Evolutionary conservation across 2,888 invertebrate species (phyloP).

Genomic region (Ophion costatus): DNA sequence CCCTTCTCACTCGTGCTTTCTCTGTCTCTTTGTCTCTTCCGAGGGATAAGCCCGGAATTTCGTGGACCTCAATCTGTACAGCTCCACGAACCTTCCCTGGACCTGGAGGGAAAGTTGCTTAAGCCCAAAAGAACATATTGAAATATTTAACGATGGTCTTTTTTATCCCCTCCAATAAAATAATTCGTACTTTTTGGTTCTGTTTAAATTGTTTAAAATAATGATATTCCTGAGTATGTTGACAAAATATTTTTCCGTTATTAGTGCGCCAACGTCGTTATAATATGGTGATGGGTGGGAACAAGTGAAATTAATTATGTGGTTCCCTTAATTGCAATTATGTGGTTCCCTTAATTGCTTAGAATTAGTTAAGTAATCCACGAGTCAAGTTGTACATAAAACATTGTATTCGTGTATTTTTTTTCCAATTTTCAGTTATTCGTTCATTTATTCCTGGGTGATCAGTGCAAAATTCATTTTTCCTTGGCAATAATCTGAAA

Average conservation of each 20-base stretch:
- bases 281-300: background rate
- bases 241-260: background rate
- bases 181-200: background rate
- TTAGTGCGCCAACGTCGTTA: background rate
- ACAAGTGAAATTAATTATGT: background rate
- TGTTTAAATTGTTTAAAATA: background rate
- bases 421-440: background rate
- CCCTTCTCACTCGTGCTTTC: conserved; percentile 65
- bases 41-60: conserved; percentile 40
- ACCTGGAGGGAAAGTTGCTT: conserved; percentile 10
- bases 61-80: conserved; percentile 16
- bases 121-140: conserved; percentile 17
- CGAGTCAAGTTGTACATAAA: background rate
- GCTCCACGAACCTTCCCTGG: conserved; percentile 1
- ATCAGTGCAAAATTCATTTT: background rate
- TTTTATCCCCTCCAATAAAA: background rate
- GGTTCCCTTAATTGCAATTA: background rate
- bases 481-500: background rate
- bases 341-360: background rate
- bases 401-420: background rate
- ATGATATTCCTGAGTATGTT: background rate
- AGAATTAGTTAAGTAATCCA: background rate
- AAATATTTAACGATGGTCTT: conserved; percentile 1
- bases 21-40: conserved; percentile 60
- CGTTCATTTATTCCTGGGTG: background rate